Evolutionary conservation across 1,140 invertebrate species (phyloP), one percentile per base, ranked within the genome.

Genomic region (Cephus cinctus): DNA sequence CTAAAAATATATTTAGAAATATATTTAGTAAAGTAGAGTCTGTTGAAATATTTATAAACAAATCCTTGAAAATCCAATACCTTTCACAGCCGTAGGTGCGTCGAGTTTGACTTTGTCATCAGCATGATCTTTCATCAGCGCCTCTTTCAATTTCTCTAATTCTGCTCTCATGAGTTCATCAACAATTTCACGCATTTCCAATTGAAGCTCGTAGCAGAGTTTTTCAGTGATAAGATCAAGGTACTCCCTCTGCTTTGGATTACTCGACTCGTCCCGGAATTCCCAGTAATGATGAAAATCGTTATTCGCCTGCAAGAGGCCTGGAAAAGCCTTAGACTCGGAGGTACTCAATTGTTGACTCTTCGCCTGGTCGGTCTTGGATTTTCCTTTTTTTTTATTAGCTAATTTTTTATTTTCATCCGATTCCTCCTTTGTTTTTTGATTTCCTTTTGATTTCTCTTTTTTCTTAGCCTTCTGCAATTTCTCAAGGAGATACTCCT

Each of bases 121-220:
- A 6, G 35, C 52, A 4, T 47, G 42, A 53, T 84, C 82, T 4
- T 65, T 69, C 2, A 54, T 64, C 11, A 81, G 52, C 3, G 82
- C 82, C 14, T 59, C 61, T 30, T 80, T 75, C 4, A 85, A 53
- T 19, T 72, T 44, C 30, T 78, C 70, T 35, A 83, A 68, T 52
- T 84, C 82, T 0, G 80, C 21, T 41, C 73, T 66, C 81, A 84
- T 83, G 15, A 77, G 46, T 39, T 82, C 80, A 49, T 85, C 83
- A 0, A 83, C 80, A 5, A 73, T 58, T 36, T 57, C 49, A 3
- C 82, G 65, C 15, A 81, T 64, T 49, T 83, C 78, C 23, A 80
- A 42, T 52, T 84, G 81, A 34, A 81, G 62, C 43, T 81, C 75
- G 15, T 77, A 71, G 45, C 70, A 76, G 23, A 80, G 57, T n/a